Base-by-base conservation (phyloP, 2,113 vertebrate genomes). In the Lophius piscatorius region DNA sequence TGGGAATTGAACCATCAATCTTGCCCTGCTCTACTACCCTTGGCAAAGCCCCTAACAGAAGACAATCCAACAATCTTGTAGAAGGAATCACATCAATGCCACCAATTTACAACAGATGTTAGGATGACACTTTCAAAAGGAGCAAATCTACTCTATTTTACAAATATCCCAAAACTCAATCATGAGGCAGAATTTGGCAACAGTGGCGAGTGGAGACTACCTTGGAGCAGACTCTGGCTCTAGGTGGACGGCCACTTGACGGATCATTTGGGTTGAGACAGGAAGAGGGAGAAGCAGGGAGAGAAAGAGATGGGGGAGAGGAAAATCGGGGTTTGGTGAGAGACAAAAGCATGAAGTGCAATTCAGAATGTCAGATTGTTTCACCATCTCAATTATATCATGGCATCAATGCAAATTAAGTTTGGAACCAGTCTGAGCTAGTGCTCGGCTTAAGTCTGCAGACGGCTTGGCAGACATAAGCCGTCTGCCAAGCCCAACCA, bases 401-500 rank as follows among this genome's bases (percentile, higher is more conserved):
- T 17, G 8, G 51, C 31, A 12, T 47, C n/a, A 16, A 16, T 60
- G 10, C 40, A 40, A 62, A 58, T 68, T 12, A 35, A 54, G 35
- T 52, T 8, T 68, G 11, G 3, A 51, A 45, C 28, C 23, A 70
- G 16, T 23, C 21, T 31, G 45, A 45, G 22, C 54, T 9, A 75
- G 70, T 70, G 63, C 44, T 59, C 21, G 61, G 58, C 29, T 50
- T 10, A 57, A 44, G 57, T 42, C 70, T 63, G 56, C 74, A 61
- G 28, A 69, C 63, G 24, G 66, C 38, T 47, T 56, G n/a, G 77
- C 62, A 71, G 9, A 65, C 75, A 67, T 60, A 40, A 48, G 62
- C 74, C 74, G 83, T 81, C 74, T 82, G 83, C 49, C 49, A 14
- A 62, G 45, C 73, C 16, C 58, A 75, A 80, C 78, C 54, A 76